Conservation (phyloP, 2,888 invertebrate genomes). For the Mechanitis mazaeus region DNA sequence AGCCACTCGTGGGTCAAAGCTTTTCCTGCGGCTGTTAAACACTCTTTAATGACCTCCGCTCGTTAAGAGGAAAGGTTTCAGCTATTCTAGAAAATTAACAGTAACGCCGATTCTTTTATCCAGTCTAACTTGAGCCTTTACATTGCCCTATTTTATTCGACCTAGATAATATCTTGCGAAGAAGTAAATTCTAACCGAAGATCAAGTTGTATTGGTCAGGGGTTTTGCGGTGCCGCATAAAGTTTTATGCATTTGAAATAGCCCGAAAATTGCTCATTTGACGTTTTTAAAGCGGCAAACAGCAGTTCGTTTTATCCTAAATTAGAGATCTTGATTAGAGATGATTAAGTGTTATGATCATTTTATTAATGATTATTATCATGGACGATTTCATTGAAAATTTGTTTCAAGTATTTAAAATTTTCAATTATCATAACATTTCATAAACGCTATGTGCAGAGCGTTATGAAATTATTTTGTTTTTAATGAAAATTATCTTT, state of each 20-base stretch:
- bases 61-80: constrained; percentile 67
- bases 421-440: constrained; percentile 4
- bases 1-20: constrained; percentile 38
- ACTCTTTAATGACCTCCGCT: constrained; percentile 61
- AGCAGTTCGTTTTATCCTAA: constrained; percentile 36
- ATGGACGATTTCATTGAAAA: constrained; percentile 1
- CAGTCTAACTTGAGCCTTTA: constrained; percentile 36
- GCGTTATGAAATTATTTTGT: too few relatives aligned
- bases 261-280: constrained; percentile 65
- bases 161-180: not conserved
- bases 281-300: constrained; percentile 53
- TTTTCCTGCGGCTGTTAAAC: constrained; percentile 51
- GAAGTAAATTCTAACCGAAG: constrained; percentile 24
- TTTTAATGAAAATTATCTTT: too few relatives aligned
- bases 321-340: constrained; percentile 33
- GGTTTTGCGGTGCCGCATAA: constrained; percentile 54
- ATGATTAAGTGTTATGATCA: constrained; percentile 28
- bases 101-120: constrained; percentile 46
- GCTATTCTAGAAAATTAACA: constrained; percentile 68
- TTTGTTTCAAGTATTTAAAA: constrained; percentile 1
- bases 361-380: constrained; percentile 13
- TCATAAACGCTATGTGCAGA: not conserved
- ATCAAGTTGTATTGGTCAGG: constrained; percentile 38
- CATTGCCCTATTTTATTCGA: constrained; percentile 11
- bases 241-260: constrained; percentile 67